A percentile compares a stretch with the other conserved stretches of the same genome.
phyloP scores from a whole-genome alignment of 2,113 vertebrate genomes.

The Xiphophorus hellerii region DNA sequence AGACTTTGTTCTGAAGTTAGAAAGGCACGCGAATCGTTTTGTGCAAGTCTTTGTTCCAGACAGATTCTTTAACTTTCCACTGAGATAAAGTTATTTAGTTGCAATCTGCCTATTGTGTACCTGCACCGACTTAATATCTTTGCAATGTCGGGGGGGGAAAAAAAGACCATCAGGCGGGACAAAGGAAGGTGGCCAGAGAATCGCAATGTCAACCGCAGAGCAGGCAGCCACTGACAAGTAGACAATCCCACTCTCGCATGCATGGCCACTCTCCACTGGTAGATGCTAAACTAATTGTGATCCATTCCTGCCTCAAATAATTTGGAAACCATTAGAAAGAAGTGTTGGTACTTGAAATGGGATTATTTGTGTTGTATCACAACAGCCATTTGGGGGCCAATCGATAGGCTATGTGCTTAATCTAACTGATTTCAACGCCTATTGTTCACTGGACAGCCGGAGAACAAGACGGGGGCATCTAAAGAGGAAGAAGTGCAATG shows the following conservation, averaged over 20 bases:
- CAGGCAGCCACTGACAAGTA: conserved; percentile 17
- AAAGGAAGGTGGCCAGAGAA: conserved; percentile 41
- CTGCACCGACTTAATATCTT: conserved; percentile 18
- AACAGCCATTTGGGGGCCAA: conserved; percentile 63
- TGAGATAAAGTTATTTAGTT: conserved; percentile 21
- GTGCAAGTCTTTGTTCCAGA: conserved; percentile 1
- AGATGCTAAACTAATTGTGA: conserved; percentile 71
- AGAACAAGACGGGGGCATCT: neutral
- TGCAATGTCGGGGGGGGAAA: neutral
- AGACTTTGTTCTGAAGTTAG: neutral
- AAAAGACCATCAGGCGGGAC: conserved; percentile 23
- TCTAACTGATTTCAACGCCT: conserved; percentile 64
- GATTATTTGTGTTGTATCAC: conserved; percentile 72
- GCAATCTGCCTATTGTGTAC: conserved; percentile 12
- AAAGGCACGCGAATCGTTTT: neutral
- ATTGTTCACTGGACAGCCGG: conserved; percentile 31
- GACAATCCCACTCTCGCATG: conserved; percentile 57
- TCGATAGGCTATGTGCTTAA: conserved; percentile 73
- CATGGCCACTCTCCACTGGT: conserved; percentile 54
- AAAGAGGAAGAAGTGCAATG: conserved; percentile 9
- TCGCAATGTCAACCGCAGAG: conserved; percentile 57
- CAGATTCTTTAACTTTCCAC: neutral
- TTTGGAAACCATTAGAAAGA: conserved; percentile 74
- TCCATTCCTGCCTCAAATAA: conserved; percentile 65
- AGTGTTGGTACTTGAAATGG: conserved; percentile 71